Conservation (phyloP, 2,797 vertebrate genomes). For the Enteromius unitaeniatus region DNA sequence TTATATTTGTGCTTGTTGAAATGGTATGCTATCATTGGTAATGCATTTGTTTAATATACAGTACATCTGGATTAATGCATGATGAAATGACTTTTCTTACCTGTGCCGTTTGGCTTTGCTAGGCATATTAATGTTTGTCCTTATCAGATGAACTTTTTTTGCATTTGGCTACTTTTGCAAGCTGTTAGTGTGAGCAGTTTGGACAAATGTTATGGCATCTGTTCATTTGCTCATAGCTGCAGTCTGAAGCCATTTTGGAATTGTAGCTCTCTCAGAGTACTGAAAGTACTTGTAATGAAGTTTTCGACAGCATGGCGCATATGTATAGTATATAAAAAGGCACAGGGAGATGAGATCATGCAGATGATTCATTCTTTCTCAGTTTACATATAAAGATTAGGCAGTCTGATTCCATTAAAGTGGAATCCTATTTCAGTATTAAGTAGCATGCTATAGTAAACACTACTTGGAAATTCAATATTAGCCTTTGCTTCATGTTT, state of each 20-base stretch:
- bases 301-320: neutral
- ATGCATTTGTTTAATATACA: conserved; percentile 7
- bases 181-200: conserved; percentile 11
- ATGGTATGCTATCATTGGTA: conserved; percentile 29
- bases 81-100: conserved; percentile 57
- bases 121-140: neutral
- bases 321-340: neutral
- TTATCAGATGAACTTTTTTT: neutral
- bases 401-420: conserved; percentile 13
- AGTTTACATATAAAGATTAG: conserved; percentile 12
- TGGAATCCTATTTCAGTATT: conserved; percentile 27
- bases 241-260: conserved; percentile 42
- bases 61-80: conserved; percentile 61
- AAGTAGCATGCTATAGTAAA: conserved; percentile 29
- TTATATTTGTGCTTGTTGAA: conserved; percentile 10
- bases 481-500: conserved; percentile 38
- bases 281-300: conserved; percentile 13
- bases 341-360: conserved; percentile 9
- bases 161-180: neutral
- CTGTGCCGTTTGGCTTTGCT: conserved; percentile 1
- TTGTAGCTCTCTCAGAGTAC: neutral
- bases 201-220: conserved; percentile 37
- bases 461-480: conserved; percentile 4
- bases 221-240: conserved; percentile 16
- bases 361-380: conserved; percentile 39